These are phyloP conservation scores for Delichon dasypus DNA, from an alignment of 2,797 vertebrate genomes.

Conservation along the genomic window DNA sequence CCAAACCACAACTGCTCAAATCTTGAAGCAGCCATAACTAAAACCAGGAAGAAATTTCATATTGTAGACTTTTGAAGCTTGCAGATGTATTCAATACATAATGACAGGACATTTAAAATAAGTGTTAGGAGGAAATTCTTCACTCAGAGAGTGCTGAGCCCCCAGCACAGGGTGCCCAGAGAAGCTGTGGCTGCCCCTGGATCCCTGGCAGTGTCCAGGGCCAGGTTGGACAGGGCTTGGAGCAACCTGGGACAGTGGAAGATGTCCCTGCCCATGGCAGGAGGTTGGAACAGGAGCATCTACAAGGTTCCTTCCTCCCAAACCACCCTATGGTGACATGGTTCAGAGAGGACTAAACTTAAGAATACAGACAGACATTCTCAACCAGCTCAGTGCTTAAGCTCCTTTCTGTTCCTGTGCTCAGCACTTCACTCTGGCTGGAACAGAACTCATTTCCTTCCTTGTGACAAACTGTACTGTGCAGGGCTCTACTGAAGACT, in stretches of 20 bases:
- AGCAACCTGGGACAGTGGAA: rapidly evolving
- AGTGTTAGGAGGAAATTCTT: neutral
- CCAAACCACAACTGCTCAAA: neutral
- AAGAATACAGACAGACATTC: neutral
- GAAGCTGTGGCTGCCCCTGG: neutral
- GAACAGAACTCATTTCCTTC: neutral
- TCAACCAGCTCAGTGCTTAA: neutral
- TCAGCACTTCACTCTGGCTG: neutral
- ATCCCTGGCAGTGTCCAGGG: neutral
- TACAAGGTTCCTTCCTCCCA: neutral
- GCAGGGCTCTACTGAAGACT: neutral
- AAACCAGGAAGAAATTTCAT: neutral
- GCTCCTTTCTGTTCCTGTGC: neutral
- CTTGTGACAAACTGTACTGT: neutral
- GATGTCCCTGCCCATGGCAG: too few species aligned
- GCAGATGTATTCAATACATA: neutral
- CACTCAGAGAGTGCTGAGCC: rapidly evolving
- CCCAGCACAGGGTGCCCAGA: neutral
- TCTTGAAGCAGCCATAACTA: neutral
- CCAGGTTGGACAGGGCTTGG: rapidly evolving
- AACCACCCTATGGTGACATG: neutral
- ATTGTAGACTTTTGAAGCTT: neutral
- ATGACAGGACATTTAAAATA: neutral
- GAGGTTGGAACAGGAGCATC: neutral
- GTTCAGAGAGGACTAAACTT: neutral